These are phyloP conservation scores for Anadara kagoshimensis DNA, from an alignment of 1,140 invertebrate species.

Conservation along the genomic window DNA sequence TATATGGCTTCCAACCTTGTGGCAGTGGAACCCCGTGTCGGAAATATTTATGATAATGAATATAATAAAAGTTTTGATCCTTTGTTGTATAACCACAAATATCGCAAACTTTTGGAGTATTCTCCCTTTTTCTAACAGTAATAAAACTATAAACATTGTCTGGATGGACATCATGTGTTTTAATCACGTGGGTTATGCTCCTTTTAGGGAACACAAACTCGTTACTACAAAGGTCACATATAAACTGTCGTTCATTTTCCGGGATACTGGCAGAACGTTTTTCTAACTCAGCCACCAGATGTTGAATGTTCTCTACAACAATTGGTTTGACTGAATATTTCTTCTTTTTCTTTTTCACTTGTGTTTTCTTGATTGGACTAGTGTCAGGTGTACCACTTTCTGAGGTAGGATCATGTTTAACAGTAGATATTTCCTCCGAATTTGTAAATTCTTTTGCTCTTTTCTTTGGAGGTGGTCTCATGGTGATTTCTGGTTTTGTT, in stretches of 20 bases:
- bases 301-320: neutral
- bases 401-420: no score
- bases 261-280: conserved; percentile 37
- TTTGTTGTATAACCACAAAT: conserved; percentile 64
- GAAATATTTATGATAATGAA: conserved; percentile 69
- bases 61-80: conserved; percentile 58
- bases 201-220: conserved; percentile 61
- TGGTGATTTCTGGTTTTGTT: conserved; percentile 37
- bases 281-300: conserved; percentile 48
- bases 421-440: conserved; percentile 14
- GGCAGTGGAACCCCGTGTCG: conserved; percentile 62
- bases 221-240: conserved; percentile 57
- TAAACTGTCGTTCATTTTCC: conserved; percentile 46
- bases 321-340: conserved; percentile 28
- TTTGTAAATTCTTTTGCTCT: conserved; percentile 57
- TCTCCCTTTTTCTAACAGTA: conserved; percentile 31
- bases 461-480: conserved; percentile 67
- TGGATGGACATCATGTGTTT: conserved; percentile 46
- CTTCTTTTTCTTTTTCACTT: conserved; percentile 42
- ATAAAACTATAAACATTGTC: conserved; percentile 45
- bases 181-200: conserved; percentile 50
- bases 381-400: no score
- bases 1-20: conserved; percentile 60
- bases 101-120: conserved; percentile 52
- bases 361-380: neutral